A percentile compares a stretch with the other conserved stretches of the same genome.
These are phyloP conservation scores for Calcarius ornatus DNA, from an alignment of 2,113 vertebrate species.

Conservation along the genomic window DNA sequence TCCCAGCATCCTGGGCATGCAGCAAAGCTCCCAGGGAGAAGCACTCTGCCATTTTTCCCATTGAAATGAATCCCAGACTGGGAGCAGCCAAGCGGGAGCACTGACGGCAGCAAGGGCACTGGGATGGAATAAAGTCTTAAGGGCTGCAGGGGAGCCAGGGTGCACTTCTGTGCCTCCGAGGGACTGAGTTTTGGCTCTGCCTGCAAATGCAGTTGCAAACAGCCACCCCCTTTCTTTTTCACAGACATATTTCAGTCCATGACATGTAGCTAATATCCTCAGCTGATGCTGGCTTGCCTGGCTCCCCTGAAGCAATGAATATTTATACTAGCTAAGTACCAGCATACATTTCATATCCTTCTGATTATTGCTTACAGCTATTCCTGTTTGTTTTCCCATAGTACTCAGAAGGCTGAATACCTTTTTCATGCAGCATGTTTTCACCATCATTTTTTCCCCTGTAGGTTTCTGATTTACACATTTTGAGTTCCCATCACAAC, in stretches of 20 bases:
- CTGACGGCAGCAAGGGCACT: rapidly evolving
- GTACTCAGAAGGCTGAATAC: not conserved
- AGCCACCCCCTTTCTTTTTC: not conserved
- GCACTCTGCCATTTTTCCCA: not conserved
- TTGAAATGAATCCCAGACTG: not conserved
- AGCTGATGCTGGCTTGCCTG: not conserved
- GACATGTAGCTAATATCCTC: not conserved
- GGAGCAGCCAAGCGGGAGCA: not conserved
- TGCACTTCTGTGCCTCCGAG: rapidly evolving
- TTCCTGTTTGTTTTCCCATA: not conserved
- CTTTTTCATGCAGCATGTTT: not conserved
- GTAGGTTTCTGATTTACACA: not conserved
- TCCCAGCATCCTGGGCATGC: not conserved
- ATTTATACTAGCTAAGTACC: not conserved
- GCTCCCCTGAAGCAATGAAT: conserved; percentile 23
- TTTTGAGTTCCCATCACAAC: not conserved
- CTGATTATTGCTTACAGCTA: conserved; percentile 7
- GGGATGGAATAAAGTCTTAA: not conserved
- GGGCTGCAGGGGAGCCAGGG: not conserved
- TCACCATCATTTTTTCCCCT: not conserved
- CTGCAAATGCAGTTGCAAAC: not conserved
- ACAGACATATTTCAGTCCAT: not conserved
- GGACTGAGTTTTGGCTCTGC: not conserved
- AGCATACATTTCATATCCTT: not conserved
- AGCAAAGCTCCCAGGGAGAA: not conserved